These are phyloP conservation scores for Xestia xanthographa DNA, from an alignment of 2,888 invertebrate species.

Conservation along the genomic window DNA sequence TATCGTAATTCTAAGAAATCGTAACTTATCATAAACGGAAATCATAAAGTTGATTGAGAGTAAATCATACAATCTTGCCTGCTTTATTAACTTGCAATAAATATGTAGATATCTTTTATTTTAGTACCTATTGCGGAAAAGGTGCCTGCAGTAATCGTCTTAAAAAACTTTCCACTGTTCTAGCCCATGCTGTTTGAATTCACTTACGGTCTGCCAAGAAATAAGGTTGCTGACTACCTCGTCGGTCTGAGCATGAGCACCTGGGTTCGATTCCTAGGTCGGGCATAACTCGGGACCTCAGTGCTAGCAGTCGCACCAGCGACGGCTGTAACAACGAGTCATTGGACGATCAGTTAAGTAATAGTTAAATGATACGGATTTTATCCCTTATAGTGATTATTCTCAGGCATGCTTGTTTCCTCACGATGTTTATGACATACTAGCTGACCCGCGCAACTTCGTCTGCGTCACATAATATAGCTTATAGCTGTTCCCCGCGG, in stretches of 20 bases:
- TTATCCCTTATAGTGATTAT: not conserved
- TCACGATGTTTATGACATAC: no score
- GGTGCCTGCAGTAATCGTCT: not conserved
- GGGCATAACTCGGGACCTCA: not conserved
- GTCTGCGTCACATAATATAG: no score
- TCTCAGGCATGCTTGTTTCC: no score
- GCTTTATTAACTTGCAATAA: conserved; percentile 35
- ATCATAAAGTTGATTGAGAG: conserved; percentile 37
- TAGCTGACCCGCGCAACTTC: no score
- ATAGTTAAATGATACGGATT: not conserved
- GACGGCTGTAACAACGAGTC: not conserved
- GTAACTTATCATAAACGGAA: conserved; percentile 34
- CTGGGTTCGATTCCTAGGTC: no score
- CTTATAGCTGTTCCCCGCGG: no score
- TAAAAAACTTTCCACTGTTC: not conserved
- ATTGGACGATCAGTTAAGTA: not conserved
- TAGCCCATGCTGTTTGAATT: not conserved
- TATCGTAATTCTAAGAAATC: conserved; percentile 44
- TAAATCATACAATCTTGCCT: conserved; percentile 21
- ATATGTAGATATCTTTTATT: conserved; percentile 18
- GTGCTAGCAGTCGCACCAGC: not conserved
- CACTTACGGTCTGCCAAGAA: no score
- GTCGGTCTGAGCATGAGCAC: no score
- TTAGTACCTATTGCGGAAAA: not conserved
- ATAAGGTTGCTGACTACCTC: no score